Evolutionary conservation across 2,888 invertebrate genomes (phyloP), one percentile per base, ranked within the genome.

Genomic region (Hypena proboscidalis): DNA sequence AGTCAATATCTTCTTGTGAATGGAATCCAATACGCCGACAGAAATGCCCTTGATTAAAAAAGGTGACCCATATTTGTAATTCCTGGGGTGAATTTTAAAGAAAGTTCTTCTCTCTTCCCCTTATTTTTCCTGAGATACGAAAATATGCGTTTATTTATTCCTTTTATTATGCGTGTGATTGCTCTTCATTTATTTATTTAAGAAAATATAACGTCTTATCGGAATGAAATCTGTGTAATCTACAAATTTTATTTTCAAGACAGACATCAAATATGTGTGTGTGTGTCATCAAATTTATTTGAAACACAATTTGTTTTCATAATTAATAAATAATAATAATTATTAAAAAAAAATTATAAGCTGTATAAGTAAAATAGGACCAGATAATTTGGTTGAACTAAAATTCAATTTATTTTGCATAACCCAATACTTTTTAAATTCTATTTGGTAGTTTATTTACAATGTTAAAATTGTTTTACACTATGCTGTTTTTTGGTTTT

Each of bases 1-100:
- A 40, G 26, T 42, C 40, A 26, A 51, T n/a, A n/a, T 56, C 43
- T 43, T 35, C 56, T 20, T 40, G 36, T 56, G 29, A 35, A 56
- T 44, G 30, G 21, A 45, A 51, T 41, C 46, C 43, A 46, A 47
- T 60, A 56, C 22, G 25, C 32, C 30, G 33, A 33, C 34, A 21
- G 29, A 8, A 26, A 23, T 14, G 42, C 33, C 37, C 40, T 26
- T 21, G 22, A 44, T 36, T 38, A 29, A 26, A 53, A 48, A 39
- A 33, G 11, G 22, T 27, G 31, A 41, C 33, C 19, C 19, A 23
- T 8, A 31, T 35, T 19, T 26, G 2, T 27, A 27, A 14, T 14
- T n/a, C 14, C 8, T 4, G n/a, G 15, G n/a, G 13, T 3, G 8
- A 8, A 13, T 13, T 13, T 9, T n/a, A 10, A 27, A 23, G 4